Percentiles rank a stretch among this genome's conserved stretches.
These are phyloP conservation scores for Caloenas nicobarica DNA, from an alignment of 2,113 vertebrate genomes.

Conservation along the genomic window DNA sequence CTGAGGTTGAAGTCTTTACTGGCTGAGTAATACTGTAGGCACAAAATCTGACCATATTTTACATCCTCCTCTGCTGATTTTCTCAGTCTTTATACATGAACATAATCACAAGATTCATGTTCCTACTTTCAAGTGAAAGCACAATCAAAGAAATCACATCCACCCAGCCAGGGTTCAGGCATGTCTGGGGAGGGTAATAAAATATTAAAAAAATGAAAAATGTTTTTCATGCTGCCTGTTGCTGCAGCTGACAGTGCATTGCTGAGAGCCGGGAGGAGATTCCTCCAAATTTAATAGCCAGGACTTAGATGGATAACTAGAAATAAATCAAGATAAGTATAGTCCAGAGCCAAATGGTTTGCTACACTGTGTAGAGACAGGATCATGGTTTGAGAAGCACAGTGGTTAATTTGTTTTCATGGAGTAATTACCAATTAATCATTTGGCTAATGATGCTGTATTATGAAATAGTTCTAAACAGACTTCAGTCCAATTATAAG, in stretches of 20 bases:
- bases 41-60: background rate
- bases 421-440: constrained; percentile 48
- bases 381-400: background rate
- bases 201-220: background rate
- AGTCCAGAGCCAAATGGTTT: background rate
- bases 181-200: background rate
- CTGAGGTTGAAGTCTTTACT: background rate
- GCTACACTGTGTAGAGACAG: background rate
- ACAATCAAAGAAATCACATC: background rate
- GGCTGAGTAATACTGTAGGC: background rate
- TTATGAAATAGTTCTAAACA: constrained; percentile 47
- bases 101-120: background rate
- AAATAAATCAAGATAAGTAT: background rate
- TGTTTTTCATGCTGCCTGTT: background rate
- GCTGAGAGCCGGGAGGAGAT: background rate
- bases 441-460: constrained; percentile 23
- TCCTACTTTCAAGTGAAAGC: background rate
- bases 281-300: background rate
- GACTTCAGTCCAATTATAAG: constrained; percentile 18
- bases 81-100: background rate
- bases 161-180: background rate
- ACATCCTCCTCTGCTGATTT: background rate
- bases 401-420: constrained; percentile 52
- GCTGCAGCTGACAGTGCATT: background rate
- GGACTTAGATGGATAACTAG: background rate